Percentiles rank a stretch among this genome's conserved stretches.
These are phyloP conservation scores for Torymus aiolomorphi DNA, from an alignment of 2,888 invertebrate species.

Conservation along the genomic window DNA sequence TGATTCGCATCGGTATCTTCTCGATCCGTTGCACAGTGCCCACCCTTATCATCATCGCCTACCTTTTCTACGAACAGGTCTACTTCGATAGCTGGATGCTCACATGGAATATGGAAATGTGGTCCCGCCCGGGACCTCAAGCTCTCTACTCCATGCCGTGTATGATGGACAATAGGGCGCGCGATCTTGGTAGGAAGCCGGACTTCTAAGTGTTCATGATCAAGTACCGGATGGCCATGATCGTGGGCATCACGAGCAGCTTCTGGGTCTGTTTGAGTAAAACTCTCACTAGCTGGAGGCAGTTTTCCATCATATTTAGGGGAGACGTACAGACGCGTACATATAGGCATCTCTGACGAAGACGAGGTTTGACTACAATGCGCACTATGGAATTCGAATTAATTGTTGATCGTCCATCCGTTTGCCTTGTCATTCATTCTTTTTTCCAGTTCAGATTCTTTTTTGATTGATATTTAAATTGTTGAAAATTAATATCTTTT, in stretches of 20 bases:
- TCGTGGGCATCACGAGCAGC: conserved; percentile 96
- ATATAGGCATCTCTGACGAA: conserved; percentile 48
- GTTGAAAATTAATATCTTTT: conserved; percentile 4
- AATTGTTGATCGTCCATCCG: conserved; percentile 49
- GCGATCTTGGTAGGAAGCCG: conserved; percentile 78
- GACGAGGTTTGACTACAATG: conserved; percentile 27
- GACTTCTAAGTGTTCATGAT: conserved; percentile 96
- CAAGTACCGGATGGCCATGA: conserved; percentile 96
- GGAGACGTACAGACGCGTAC: conserved; percentile 78
- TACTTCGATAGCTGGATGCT: conserved; percentile 95
- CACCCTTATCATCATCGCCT: conserved; percentile 93
- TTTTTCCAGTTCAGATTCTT: too few species aligned
- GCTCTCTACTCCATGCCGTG: conserved; percentile 87
- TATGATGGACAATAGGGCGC: conserved; percentile 78
- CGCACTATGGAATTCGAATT: conserved; percentile 28
- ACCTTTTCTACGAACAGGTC: conserved; percentile 95
- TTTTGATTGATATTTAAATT: too few species aligned
- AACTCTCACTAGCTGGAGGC: conserved; percentile 94
- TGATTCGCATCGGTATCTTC: conserved; percentile 98
- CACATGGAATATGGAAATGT: conserved; percentile 89
- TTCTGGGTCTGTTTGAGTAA: conserved; percentile 99
- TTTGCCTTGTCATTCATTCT: conserved; percentile 33
- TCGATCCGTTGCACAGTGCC: conserved; percentile 98
- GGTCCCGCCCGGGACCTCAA: conserved; percentile 77
- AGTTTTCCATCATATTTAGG: conserved; percentile 87